phyloP scores from a whole-genome alignment of 2,888 invertebrate species.

The Dryocosmus kuriphilus region DNA sequence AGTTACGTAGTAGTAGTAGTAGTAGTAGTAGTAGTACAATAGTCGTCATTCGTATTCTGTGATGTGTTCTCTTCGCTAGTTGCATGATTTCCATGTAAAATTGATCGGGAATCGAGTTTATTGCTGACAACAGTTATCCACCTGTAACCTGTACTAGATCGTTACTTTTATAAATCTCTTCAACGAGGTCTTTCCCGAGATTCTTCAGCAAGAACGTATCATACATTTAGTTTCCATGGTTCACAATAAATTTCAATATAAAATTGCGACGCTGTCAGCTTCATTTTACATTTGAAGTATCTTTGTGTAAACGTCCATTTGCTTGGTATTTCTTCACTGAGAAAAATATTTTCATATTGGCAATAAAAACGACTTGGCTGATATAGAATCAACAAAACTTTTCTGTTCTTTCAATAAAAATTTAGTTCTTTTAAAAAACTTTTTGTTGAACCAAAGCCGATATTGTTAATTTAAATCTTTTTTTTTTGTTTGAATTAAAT shows the following conservation, averaged over 20 bases:
- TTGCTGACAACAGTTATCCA: conserved; percentile 62
- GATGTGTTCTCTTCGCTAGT: conserved; percentile 55
- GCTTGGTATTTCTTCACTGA: not conserved
- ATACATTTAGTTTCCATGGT: not conserved
- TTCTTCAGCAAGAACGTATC: conserved; percentile 9
- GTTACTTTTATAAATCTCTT: conserved; percentile 29
- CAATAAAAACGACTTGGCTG: no score
- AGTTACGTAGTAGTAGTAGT: no score
- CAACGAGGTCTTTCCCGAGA: conserved; percentile 16
- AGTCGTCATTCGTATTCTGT: conserved; percentile 61
- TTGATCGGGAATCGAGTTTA: conserved; percentile 64
- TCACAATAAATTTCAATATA: conserved; percentile 16
- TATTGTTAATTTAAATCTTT: no score
- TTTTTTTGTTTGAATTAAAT: not conserved
- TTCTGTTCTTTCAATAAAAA: no score
- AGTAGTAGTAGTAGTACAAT: no score
- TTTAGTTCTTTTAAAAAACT: no score
- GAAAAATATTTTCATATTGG: no score
- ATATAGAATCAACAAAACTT: no score
- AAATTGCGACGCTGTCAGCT: not conserved
- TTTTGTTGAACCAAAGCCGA: no score
- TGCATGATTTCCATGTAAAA: conserved; percentile 63
- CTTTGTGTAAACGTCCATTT: not conserved
- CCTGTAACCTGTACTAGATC: conserved; percentile 22
- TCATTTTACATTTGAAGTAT: not conserved